Conservation (phyloP, 2,797 vertebrate species). For the Gephyroberyx darwinii region DNA sequence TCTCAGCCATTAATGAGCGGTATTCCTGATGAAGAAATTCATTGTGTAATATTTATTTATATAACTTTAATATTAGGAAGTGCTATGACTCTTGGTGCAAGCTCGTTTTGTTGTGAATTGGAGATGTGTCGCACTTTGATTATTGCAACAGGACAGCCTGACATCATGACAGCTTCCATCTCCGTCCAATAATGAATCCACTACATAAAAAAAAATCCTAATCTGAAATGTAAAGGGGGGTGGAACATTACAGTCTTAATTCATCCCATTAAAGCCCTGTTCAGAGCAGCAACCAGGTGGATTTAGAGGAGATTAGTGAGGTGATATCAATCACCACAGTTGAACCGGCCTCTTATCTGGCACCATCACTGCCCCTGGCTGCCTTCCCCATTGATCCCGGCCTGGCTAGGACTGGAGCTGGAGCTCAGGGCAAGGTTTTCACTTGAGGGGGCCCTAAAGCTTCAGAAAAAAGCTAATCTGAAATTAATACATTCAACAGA, state of each 20-base stretch:
- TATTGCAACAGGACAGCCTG: not conserved
- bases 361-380: constrained; percentile 70
- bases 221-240: constrained; percentile 54
- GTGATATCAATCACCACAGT: constrained; percentile 78
- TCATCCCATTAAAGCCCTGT: constrained; percentile 67
- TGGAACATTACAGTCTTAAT: constrained; percentile 66
- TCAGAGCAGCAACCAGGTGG: constrained; percentile 73
- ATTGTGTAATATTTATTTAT: constrained; percentile 2
- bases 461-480: constrained; percentile 61
- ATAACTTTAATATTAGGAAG: constrained; percentile 45
- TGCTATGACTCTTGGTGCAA: constrained; percentile 13
- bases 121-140: not conserved
- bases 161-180: constrained; percentile 25
- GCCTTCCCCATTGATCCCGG: constrained; percentile 70
- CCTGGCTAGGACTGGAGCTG: constrained; percentile 36
- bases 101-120: constrained; percentile 3
- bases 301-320: constrained; percentile 79
- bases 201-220: constrained; percentile 32
- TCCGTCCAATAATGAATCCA: constrained; percentile 22
- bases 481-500: constrained; percentile 58
- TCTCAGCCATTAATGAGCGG: constrained; percentile 56
- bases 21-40: constrained; percentile 44
- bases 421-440: constrained; percentile 41
- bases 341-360: constrained; percentile 75
- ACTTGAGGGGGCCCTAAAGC: constrained; percentile 54